Percentiles rank a stretch among this genome's conserved stretches.
phyloP scores from a whole-genome alignment of 2,113 vertebrate genomes.

The Antechinus flavipes region DNA sequence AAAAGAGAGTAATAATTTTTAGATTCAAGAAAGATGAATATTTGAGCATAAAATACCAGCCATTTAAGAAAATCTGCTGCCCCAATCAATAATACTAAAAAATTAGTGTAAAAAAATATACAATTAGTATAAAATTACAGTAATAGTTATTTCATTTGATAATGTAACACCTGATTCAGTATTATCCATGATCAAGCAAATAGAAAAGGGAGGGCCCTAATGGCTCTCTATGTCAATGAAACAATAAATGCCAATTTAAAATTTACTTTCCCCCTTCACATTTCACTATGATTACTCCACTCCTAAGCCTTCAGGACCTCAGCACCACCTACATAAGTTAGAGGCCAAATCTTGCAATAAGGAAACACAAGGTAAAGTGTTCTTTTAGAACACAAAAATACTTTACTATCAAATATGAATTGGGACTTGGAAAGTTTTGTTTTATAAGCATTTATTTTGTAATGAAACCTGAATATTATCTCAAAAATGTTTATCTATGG shows the following conservation, averaged over 20 bases:
- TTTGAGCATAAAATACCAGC: not conserved
- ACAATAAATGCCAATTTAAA: not conserved
- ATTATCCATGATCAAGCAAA: not conserved
- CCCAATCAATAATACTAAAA: not conserved
- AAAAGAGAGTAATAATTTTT: conserved; percentile 8
- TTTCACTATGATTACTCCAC: not conserved
- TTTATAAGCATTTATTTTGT: not conserved
- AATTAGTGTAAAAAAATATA: not conserved
- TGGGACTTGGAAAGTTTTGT: not conserved
- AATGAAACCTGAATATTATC: not conserved
- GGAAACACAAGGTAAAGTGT: not conserved
- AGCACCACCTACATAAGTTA: not conserved
- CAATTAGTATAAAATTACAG: not conserved
- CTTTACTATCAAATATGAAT: not conserved
- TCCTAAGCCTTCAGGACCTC: not conserved
- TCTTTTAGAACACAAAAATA: not conserved
- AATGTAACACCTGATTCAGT: not conserved
- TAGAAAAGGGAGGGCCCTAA: not conserved
- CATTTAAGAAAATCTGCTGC: not conserved
- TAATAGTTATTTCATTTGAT: not conserved
- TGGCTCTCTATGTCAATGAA: not conserved
- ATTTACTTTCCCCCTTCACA: not conserved
- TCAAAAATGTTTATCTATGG: not conserved
- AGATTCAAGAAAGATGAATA: not conserved
- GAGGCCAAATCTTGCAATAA: not conserved